Evolutionary conservation across 2,888 invertebrate species (phyloP).

Genomic region (Podotricha telesiphe): DNA sequence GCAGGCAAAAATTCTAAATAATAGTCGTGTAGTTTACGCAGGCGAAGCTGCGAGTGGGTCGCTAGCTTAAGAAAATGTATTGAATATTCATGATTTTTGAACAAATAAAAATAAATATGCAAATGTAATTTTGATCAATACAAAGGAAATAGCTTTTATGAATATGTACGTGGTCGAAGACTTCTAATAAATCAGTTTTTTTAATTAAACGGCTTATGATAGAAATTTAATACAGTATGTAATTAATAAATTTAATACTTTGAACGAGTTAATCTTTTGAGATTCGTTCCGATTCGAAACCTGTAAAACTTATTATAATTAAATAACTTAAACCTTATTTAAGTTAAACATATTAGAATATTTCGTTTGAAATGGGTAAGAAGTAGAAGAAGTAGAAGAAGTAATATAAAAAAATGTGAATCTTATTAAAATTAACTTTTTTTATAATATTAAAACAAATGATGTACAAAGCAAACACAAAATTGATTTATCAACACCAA

Average conservation of each 20-base stretch:
- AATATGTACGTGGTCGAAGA: background rate
- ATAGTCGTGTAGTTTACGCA: no score
- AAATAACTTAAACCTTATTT: background rate
- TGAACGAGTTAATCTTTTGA: background rate
- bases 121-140: slow-evolving; percentile 9
- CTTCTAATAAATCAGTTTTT: background rate
- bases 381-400: no score
- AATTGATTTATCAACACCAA: no score
- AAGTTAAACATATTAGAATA: no score
- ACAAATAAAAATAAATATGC: slow-evolving; percentile 6
- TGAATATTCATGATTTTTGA: background rate
- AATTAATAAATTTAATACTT: background rate
- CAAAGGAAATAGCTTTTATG: slow-evolving; percentile 2
- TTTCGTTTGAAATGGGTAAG: no score
- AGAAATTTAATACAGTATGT: background rate
- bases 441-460: no score
- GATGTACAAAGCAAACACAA: no score
- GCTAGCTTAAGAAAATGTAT: background rate
- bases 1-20: no score
- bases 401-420: no score
- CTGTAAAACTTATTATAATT: background rate
- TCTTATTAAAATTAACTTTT: no score
- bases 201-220: background rate
- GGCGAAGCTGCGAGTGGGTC: no score
- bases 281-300: background rate